Evolutionary conservation across 2,797 vertebrate species (phyloP).

Genomic region (Acanthopagrus latus): DNA sequence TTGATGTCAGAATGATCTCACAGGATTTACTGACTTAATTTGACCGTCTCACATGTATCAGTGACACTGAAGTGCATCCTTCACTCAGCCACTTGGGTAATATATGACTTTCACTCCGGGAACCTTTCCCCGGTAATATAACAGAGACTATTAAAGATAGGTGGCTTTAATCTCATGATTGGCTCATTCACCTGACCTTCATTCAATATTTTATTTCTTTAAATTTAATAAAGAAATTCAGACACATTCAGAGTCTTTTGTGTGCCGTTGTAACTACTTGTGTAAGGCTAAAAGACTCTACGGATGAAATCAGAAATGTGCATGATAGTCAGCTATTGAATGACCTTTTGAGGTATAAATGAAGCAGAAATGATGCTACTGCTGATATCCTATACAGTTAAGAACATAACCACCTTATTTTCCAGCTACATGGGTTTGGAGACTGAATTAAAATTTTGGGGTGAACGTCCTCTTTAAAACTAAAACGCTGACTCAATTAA

Average conservation of each 20-base stretch:
- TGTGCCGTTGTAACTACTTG: background rate
- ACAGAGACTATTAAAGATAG: background rate
- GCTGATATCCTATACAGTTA: background rate
- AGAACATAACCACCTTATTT: too few relatives aligned
- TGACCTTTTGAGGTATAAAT: conserved; percentile 14
- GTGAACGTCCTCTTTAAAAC: too few relatives aligned
- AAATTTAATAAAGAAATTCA: conserved; percentile 1
- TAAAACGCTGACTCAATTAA: background rate
- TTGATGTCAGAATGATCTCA: background rate
- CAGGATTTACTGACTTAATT: background rate
- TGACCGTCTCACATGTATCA: background rate
- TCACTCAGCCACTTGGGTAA: background rate
- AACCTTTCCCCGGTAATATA: background rate
- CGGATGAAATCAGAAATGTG: conserved; percentile 6
- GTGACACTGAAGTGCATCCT: background rate
- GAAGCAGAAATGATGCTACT: background rate
- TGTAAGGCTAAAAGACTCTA: background rate
- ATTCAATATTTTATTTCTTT: conserved; percentile 11
- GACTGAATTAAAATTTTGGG: too few relatives aligned
- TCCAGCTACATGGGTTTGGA: too few relatives aligned
- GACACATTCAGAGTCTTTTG: conserved; percentile 9
- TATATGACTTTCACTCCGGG: background rate
- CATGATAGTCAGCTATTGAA: background rate
- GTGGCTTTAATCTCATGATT: conserved; percentile 3
- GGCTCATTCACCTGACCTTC: background rate